Conservation (phyloP, 2,113 vertebrate genomes). For the Gavialis gangeticus region DNA sequence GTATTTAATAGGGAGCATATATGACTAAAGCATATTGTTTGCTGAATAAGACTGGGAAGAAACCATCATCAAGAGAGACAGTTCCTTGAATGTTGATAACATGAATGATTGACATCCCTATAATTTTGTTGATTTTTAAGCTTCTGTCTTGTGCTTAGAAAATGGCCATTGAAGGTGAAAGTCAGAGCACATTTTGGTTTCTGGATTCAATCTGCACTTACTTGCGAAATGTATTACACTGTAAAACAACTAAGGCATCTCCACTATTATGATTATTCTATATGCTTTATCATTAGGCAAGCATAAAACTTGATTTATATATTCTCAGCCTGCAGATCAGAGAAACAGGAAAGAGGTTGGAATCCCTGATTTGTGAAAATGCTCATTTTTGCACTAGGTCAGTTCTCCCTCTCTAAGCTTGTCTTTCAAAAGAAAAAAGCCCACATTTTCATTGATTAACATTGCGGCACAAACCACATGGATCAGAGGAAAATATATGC, state of each 20-base stretch:
- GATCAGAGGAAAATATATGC: not conserved
- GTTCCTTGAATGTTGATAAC: slow-evolving; percentile 41
- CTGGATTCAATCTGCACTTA: slow-evolving; percentile 11
- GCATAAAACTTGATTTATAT: no score
- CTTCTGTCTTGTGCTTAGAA: slow-evolving; percentile 40
- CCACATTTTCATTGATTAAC: not conserved
- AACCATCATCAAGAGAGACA: not conserved
- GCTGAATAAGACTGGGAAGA: not conserved
- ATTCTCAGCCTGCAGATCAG: not conserved
- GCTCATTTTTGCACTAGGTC: not conserved
- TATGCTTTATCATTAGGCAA: not conserved
- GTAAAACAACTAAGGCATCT: not conserved
- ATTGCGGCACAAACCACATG: not conserved
- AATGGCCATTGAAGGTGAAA: slow-evolving; percentile 23
- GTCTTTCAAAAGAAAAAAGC: not conserved
- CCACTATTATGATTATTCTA: not conserved
- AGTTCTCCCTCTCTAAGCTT: not conserved
- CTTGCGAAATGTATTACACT: not conserved
- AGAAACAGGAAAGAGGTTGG: not conserved
- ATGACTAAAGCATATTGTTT: not conserved
- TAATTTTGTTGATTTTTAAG: slow-evolving; percentile 61
- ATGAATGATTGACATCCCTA: slow-evolving; percentile 20
- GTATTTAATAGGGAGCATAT: not conserved
- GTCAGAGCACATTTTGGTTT: not conserved
- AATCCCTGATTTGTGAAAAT: not conserved